Base-by-base conservation (phyloP, 2,113 vertebrate species). In the Varanus salvator region DNA sequence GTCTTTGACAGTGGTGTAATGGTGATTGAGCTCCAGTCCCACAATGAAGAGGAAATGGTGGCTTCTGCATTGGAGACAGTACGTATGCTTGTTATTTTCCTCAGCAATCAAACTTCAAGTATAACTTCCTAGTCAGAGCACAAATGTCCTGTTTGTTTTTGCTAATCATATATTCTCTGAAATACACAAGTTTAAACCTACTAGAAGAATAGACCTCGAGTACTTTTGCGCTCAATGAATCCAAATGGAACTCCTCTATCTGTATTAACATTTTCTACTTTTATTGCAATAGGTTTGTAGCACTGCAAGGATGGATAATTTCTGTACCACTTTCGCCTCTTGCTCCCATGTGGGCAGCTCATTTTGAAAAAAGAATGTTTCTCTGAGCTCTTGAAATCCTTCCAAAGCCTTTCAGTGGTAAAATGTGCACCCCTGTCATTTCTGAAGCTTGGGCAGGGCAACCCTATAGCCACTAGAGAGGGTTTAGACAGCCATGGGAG, bases 1-100 rank as follows among this genome's bases (percentile, higher is more conserved):
- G 97, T 99, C 89, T 99, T 99, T 96, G 99, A 99, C 96, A 99
- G 99, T 19, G 99, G 99, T 1, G 98, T 99, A 91, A 99, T 99
- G 99, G 99, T 99, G 91, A 98, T 99, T 94, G 99, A 99, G 94
- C 98, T 99, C 72, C 98, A 99, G 96, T 99, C 99, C 88, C 99
- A 99, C 96, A 99, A 98, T 0, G 99, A 99, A 95, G 99, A 99
- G 96, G 99, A 99, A 97, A 99, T 99, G 98, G 98, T 99, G 85
- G 98, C 99, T 94, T 98, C 98, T 83, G 98, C 99, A 82, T 95
- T 99, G 95, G 98, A 99, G 96, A 99, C 97, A 75, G 99, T 99
- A 97, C 66, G 97, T 93, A 87, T 90, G 68, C 84, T 90, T 72
- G 38, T 82, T 0, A 77, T 75, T 96, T 96, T 93, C 93, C 94